These are phyloP conservation scores for Chloroceryle amazona DNA, from an alignment of 2,797 vertebrate genomes.

Conservation along the genomic window DNA sequence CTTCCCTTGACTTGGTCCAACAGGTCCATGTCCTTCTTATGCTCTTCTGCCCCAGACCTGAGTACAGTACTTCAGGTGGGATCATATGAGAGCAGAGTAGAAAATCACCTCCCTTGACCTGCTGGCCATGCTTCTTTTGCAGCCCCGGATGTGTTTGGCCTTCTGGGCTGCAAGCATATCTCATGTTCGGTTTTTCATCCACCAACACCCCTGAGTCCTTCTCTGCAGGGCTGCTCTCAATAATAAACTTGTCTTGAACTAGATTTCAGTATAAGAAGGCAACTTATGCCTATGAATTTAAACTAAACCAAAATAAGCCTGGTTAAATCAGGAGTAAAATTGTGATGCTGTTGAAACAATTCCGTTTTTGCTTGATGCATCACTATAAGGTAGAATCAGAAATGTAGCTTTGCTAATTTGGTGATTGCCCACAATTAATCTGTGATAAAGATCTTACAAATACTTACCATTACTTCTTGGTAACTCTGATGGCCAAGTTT, in stretches of 20 bases:
- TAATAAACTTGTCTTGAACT: not conserved
- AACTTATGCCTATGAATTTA: not conserved
- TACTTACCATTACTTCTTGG: not conserved
- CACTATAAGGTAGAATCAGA: not conserved
- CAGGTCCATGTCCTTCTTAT: not conserved
- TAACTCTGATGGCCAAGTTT: not conserved
- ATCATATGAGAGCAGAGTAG: not conserved
- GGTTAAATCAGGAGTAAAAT: not conserved
- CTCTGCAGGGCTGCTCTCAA: not conserved
- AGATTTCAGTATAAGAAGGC: not conserved
- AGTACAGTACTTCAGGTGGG: not conserved
- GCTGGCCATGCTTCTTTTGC: not conserved
- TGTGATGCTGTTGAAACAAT: not conserved
- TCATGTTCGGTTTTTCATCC: not conserved
- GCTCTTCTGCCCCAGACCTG: not conserved
- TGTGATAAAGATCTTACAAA: not conserved
- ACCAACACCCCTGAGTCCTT: not conserved
- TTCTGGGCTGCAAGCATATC: not conserved
- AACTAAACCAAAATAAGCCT: not conserved
- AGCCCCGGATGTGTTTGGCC: not conserved
- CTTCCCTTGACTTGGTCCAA: not conserved
- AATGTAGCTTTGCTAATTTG: not conserved
- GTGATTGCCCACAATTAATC: not conserved
- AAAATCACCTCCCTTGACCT: not conserved
- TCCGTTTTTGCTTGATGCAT: not conserved